Evolutionary conservation across 2,797 vertebrate genomes (phyloP), one percentile per base, ranked within the genome.

Genomic region (Meda fulgida): DNA sequence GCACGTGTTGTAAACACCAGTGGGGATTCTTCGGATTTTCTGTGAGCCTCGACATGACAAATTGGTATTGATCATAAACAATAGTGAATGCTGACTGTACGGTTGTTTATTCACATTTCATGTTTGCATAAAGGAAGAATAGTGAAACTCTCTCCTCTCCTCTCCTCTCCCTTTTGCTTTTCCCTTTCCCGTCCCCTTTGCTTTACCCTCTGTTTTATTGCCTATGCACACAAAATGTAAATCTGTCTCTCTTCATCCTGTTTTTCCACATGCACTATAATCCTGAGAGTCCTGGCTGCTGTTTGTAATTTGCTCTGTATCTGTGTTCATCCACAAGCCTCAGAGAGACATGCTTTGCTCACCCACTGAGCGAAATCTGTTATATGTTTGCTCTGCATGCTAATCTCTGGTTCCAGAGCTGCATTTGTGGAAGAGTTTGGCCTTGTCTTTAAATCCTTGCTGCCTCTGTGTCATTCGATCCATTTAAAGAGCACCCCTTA

Each of bases 321-420:
- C 83, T 31, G n/a, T 84, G 65, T 71, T 48, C 65, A 60, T 63
- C 40, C 65, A 46, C 83, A 79, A 69, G 66, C 67, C 53, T 72
- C 5, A n/a, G 9, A 71, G 53, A 71, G 38, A 84, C 51, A 53
- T 78, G 76, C 21, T 70, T 84, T 84, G 38, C 83, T 70, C 76
- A 60, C 38, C 76, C 66, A 43, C 83, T 71, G 75, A 34, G 65
- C 34, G 29, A 58, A 71, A 78, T 16, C 76, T 78, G 66, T 79
- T 71, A 79, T 84, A 38, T 84, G 76, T 72, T 84, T 63, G 66
- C 26, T 72, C 67, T 71, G 76, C 67, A 65, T 80, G 77, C 67
- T 72, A 79, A 85, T 80, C 66, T 80, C 55, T 80, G 55, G 67
- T 40, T 80, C 67, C 69, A 79, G 77, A 63, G 26, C 34, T 51